Evolutionary conservation across 1,140 invertebrate genomes (phyloP).

Genomic region (Dendroctonus valens): DNA sequence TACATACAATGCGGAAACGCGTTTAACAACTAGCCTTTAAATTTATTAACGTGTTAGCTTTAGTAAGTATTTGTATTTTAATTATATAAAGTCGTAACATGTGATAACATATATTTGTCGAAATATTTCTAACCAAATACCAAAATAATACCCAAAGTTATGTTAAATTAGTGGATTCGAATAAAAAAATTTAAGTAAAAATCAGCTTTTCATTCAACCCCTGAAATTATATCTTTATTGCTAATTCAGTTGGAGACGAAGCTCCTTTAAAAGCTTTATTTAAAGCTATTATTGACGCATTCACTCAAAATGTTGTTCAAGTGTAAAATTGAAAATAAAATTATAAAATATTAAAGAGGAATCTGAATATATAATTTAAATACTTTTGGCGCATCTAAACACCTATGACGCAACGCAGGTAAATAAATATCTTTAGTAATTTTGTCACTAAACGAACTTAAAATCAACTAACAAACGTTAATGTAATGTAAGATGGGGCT

Average conservation of each 20-base stretch:
- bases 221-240: no score
- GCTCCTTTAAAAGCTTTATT: no score
- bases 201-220: neutral
- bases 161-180: conserved; percentile 1
- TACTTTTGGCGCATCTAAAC: no score
- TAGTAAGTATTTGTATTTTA: neutral
- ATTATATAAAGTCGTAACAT: neutral
- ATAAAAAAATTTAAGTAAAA: neutral
- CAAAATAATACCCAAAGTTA: conserved; percentile 12
- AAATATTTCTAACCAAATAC: conserved; percentile 7
- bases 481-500: no score
- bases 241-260: no score
- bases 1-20: neutral
- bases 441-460: neutral
- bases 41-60: neutral
- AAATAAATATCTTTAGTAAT: neutral
- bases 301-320: no score
- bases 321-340: no score
- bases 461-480: neutral
- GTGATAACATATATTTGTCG: conserved; percentile 9
- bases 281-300: no score
- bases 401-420: no score
- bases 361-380: no score
- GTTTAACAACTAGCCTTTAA: neutral
- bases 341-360: no score